Percentiles rank a stretch among this genome's conserved stretches.
Evolutionary conservation across 23 tunicate genomes (phyloP).

Genomic region (Trididemnum clinides): DNA sequence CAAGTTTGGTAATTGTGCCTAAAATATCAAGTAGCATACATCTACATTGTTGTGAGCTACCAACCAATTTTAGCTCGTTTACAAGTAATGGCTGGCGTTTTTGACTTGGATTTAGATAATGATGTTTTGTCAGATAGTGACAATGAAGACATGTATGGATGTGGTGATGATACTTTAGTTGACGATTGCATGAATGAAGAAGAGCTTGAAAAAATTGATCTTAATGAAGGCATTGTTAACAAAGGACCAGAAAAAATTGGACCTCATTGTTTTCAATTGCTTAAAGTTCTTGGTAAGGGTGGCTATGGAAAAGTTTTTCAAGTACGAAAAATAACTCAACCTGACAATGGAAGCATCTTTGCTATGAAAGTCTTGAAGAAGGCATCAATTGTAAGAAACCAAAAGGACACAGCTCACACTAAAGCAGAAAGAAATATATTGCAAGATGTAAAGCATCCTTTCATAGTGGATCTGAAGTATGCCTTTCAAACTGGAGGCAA

Average conservation of each 20-base stretch:
- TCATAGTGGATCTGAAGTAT: conserved; percentile 88
- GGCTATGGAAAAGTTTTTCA: conserved; percentile 99
- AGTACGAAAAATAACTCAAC: conserved; percentile 83
- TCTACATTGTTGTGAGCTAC: too few species aligned
- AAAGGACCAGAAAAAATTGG: conserved; percentile 84
- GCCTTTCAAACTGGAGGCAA: conserved; percentile 99
- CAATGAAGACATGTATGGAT: conserved; percentile 22
- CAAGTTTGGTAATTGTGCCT: too few species aligned
- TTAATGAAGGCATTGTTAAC: conserved; percentile 70
- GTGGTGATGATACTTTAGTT: conserved; percentile 20
- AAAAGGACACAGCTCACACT: conserved; percentile 98
- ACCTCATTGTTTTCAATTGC: conserved; percentile 87
- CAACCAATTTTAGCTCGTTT: too few species aligned
- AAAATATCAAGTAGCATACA: too few species aligned
- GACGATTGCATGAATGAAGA: conserved; percentile 52
- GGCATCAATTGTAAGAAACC: conserved; percentile 93
- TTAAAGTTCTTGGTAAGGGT: conserved; percentile 96
- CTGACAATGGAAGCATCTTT: conserved; percentile 70
- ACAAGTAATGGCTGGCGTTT: conserved; percentile 73
- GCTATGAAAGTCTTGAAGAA: conserved; percentile 99
- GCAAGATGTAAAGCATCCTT: conserved; percentile 97
- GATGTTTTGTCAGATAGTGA: conserved; percentile 48
- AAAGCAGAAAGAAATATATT: conserved; percentile 98
- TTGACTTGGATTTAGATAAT: conserved; percentile 83
- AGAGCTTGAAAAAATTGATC: conserved; percentile 79